Conservation (phyloP, 2,113 vertebrate genomes). For the Mus pahari region DNA sequence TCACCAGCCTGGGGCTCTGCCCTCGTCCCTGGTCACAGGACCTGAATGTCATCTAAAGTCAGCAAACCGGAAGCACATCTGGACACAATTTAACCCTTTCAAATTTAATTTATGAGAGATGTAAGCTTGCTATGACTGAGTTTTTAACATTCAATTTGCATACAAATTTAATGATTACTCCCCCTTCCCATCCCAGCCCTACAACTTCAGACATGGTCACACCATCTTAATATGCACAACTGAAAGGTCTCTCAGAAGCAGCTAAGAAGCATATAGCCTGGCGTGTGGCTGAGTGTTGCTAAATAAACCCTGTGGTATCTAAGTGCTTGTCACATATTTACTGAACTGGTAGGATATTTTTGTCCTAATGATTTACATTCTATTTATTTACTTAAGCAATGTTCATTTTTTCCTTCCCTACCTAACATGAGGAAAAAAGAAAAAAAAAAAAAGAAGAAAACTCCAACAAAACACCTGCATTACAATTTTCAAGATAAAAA, state of each 20-base stretch:
- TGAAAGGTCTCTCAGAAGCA: not conserved
- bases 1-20: not conserved
- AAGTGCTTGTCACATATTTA: not conserved
- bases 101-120: not conserved
- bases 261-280: not conserved
- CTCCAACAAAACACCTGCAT: not conserved
- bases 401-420: not conserved
- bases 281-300: not conserved
- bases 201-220: not conserved
- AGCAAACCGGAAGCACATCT: not conserved
- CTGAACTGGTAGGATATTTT: not conserved
- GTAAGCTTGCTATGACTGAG: not conserved
- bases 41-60: not conserved
- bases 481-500: not conserved
- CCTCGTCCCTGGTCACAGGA: not conserved
- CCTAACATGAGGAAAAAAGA: not conserved
- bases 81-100: not conserved
- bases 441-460: constrained; percentile 12
- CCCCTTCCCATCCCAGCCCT: not conserved
- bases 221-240: constrained; percentile 36
- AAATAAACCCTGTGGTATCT: not conserved
- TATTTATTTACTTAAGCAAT: not conserved
- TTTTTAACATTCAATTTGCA: constrained; percentile 37
- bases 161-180: constrained; percentile 34
- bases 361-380: not conserved